Conservation (phyloP, 1,140 invertebrate species). For the Brachionus rotundiformis region DNA sequence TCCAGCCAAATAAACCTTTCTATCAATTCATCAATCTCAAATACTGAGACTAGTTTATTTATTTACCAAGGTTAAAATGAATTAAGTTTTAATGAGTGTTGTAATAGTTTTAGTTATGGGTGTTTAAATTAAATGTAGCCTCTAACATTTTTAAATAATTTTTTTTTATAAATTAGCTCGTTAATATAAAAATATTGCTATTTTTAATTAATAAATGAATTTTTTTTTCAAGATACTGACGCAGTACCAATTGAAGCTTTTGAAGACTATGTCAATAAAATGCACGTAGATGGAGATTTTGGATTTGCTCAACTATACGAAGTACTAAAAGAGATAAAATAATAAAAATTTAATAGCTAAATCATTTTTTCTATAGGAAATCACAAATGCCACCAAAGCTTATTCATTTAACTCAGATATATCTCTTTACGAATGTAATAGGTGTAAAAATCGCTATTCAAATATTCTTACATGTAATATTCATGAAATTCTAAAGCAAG, state of each 20-base stretch:
- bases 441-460: constrained; percentile 97
- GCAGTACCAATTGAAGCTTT: constrained; percentile 26
- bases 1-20: background rate
- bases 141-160: background rate
- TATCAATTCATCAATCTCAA: background rate
- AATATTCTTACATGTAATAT: constrained; percentile 92
- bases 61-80: constrained; percentile 25
- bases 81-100: constrained; percentile 24
- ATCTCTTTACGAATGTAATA: constrained; percentile 69
- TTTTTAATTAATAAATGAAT: constrained; percentile 41
- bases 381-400: constrained; percentile 36
- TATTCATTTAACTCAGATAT: constrained; percentile 36
- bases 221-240: constrained; percentile 29
- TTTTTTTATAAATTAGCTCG: background rate
- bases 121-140: background rate
- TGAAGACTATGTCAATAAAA: constrained; percentile 43
- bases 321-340: no score
- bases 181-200: background rate
- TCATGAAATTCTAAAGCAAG: background rate
- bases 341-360: no score
- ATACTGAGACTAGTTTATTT: constrained; percentile 31
- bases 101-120: constrained; percentile 25
- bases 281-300: constrained; percentile 49
- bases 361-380: constrained; percentile 36
- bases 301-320: constrained; percentile 51